Evolutionary conservation across 2,113 vertebrate genomes (phyloP).

Genomic region (Parotia lawesii): DNA sequence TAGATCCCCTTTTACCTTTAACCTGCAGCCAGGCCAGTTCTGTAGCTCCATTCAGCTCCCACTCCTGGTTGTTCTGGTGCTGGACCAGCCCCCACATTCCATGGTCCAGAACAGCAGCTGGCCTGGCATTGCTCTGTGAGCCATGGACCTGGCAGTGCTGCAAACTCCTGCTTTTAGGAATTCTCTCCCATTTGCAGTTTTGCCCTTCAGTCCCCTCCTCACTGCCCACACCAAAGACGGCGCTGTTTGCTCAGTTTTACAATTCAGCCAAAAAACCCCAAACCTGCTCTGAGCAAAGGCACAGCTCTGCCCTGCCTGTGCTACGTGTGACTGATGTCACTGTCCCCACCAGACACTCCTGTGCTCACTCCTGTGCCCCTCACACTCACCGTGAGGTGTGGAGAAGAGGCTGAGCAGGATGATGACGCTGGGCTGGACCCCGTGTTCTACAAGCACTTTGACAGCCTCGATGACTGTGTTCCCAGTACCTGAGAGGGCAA

Average conservation of each 20-base stretch:
- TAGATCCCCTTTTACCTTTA: background rate
- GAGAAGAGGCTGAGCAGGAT: slow-evolving; percentile 91
- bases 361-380: background rate
- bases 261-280: accelerated
- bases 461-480: slow-evolving; percentile 96
- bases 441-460: slow-evolving; percentile 90
- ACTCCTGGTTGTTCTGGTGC: background rate
- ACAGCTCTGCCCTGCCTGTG: background rate
- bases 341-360: accelerated
- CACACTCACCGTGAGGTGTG: slow-evolving; percentile 81
- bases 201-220: background rate
- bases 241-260: accelerated
- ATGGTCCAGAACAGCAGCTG: background rate
- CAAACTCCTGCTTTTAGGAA: background rate
- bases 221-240: accelerated
- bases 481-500: slow-evolving; percentile 80
- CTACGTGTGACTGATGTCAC: accelerated
- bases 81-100: accelerated
- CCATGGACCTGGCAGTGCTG: background rate
- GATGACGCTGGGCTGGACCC: slow-evolving; percentile 86
- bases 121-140: background rate
- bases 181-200: background rate
- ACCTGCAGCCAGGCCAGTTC: background rate
- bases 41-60: background rate
- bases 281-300: background rate